Evolutionary conservation across 2,797 vertebrate genomes (phyloP).

Genomic region (Myioborus miniatus): DNA sequence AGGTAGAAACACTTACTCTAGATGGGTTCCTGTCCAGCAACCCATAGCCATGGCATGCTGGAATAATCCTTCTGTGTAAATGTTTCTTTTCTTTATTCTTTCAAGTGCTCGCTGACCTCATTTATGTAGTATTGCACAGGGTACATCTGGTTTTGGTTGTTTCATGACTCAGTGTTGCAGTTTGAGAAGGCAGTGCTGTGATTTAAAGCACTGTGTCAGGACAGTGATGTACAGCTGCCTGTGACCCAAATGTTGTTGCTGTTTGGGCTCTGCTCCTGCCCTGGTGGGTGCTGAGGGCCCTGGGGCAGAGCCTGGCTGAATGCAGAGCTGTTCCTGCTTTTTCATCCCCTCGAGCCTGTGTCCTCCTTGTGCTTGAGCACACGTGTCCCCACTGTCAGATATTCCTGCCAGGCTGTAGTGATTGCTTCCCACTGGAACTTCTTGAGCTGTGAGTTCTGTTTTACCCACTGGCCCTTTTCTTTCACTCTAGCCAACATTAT

Average conservation of each 20-base stretch:
- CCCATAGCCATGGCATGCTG: not conserved
- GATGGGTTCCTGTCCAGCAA: conserved; percentile 1
- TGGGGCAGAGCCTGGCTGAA: not conserved
- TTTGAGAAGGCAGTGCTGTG: not conserved
- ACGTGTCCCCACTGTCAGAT: not conserved
- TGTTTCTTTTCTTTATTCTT: conserved; percentile 35
- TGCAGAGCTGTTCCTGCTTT: not conserved
- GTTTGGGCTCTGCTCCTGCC: not conserved
- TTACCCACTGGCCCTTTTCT: not conserved
- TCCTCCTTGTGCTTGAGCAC: not conserved
- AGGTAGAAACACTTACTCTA: not conserved
- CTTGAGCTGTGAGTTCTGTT: not conserved
- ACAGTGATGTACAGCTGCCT: conserved; percentile 8
- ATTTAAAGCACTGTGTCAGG: not conserved
- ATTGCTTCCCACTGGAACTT: not conserved
- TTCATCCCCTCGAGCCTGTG: accelerated
- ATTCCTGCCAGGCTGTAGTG: not conserved
- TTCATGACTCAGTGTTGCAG: conserved; percentile 47
- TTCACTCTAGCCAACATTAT: not conserved
- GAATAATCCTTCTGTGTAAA: conserved; percentile 29
- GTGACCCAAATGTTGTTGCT: not conserved
- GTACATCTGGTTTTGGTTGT: conserved; percentile 66
- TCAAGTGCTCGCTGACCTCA: conserved; percentile 32
- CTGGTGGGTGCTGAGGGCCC: not conserved
- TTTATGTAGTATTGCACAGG: conserved; percentile 25